Base-by-base conservation (phyloP, 37 sponge, comb jelly and placozoan species). In the Halisarca cf. caerulea region DNA sequence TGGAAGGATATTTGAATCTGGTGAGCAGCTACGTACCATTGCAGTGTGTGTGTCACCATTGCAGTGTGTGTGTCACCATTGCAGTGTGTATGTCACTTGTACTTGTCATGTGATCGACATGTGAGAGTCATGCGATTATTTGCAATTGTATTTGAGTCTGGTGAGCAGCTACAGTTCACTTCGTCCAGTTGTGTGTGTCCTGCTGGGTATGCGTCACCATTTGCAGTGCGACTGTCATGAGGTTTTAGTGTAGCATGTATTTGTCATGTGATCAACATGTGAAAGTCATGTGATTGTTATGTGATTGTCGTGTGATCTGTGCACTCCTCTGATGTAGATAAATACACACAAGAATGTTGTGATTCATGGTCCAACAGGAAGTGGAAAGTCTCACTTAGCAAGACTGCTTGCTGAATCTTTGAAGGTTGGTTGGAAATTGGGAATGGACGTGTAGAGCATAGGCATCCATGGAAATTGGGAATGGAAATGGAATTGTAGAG, bases 331-430 rank as follows among this genome's bases (percentile, higher is more conserved):
- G 28, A 25, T 36, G 7, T 62, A 91, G 91, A n/a, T 91, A 20
- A 58, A 84, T 7, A 40, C 36, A 43, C 44, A 87, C 64, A 86
- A 93, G 77, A 77, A 58, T 71, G 83, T 93, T 47, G 77, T 93
- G 34, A 74, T 93, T 5, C 87, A 89, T 58, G 90, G 93, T 3
- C 81, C 93, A 37, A 86, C 79, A 25, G 93, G 93, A 3, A 75
- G 85, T 84, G 93, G 90, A 33, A 93, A 89, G 90, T 86, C 90
- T 3, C 40, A 77, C 54, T 68, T 93, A 0, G 87, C 90, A 0
- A 80, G 34, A 34, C 43, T 64, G 41, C 80, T 93, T 59, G 93
- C 93, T 0, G 66, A 86, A 25, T 81, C 81, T 62, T 40, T 93
- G 60, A 88, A 92, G 86, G 89, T 89, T 15, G 38, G 59, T 40